Evolutionary conservation across 2,113 vertebrate species (phyloP), one percentile per base, ranked within the genome.

Genomic region (Phasianus colchicus): DNA sequence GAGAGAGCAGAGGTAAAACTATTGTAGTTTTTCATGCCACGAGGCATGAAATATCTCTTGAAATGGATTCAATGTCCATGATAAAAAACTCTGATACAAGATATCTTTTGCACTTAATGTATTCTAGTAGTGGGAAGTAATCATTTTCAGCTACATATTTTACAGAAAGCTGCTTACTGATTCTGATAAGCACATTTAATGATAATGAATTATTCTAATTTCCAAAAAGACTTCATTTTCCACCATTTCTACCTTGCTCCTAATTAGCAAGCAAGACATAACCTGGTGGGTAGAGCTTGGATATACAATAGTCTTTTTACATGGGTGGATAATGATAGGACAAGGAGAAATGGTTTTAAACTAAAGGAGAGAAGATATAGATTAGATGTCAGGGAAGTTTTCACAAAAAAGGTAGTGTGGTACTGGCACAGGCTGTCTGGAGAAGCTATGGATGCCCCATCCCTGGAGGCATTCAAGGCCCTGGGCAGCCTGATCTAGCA

Each of bases 121-220:
- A 84, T 84, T 92, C 29, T 70, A 87, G 82, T 83, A 24, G 27
- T 87, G 48, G 42, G 84, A 70, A 95, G 72, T 60, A 95, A 79
- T 91, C 8, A 83, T 95, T 95, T 96, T 10, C 65, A 93, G 52
- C 79, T 78, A 92, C 91, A 32, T 18, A 69, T 70, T 55, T 88
- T 86, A 88, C 57, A 29, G 76, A 75, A 96, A 96, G 32, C 24
- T 88, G 14, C 63, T 96, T 88, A 32, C 29, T 87, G 58, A 90
- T 93, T 94, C 65, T 81, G 6, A 40, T 89, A 91, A 83, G 60
- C 5, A 89, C 16, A 14, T 52, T 95, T 76, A 80, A 42, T 57
- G 91, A 84, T 42, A 96, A 76, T 52, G 10, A 91, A 16, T 90
- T 76, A 52, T 83, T 76, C 73, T 93, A 91, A 90, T 76, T 94